Conservation (phyloP, 1,140 invertebrate species). For the Aphaenogaster ashmeadi region DNA sequence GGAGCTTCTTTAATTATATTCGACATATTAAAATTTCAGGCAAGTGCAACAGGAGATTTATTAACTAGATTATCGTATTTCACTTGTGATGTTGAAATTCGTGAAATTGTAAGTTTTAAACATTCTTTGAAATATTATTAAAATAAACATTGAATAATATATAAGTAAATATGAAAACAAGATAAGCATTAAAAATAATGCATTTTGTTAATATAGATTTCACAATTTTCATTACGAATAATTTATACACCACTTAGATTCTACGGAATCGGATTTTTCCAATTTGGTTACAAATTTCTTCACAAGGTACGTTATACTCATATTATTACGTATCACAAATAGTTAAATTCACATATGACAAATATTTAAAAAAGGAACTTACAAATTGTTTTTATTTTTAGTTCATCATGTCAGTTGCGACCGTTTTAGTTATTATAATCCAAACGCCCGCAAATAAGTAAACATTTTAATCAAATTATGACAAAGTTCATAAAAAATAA, state of each 20-base stretch:
- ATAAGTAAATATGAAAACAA: not conserved
- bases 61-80: not conserved
- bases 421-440: conserved; percentile 4
- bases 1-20: not conserved
- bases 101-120: conserved; percentile 8
- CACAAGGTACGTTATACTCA: no score
- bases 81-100: not conserved
- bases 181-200: not conserved
- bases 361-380: not conserved
- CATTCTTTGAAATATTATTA: not conserved
- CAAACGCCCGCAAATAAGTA: not conserved
- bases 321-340: conserved; percentile 23
- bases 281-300: no score
- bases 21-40: not conserved
- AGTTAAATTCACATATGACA: not conserved
- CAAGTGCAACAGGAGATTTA: not conserved
- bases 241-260: no score
- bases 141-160: not conserved
- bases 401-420: not conserved
- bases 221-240: no score
- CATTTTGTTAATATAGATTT: conserved; percentile 19
- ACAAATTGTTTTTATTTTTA: not conserved
- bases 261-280: no score
- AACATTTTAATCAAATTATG: not conserved
- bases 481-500: not conserved